Base-by-base conservation (phyloP, 1,140 invertebrate genomes). In the Halesus radiatus region DNA sequence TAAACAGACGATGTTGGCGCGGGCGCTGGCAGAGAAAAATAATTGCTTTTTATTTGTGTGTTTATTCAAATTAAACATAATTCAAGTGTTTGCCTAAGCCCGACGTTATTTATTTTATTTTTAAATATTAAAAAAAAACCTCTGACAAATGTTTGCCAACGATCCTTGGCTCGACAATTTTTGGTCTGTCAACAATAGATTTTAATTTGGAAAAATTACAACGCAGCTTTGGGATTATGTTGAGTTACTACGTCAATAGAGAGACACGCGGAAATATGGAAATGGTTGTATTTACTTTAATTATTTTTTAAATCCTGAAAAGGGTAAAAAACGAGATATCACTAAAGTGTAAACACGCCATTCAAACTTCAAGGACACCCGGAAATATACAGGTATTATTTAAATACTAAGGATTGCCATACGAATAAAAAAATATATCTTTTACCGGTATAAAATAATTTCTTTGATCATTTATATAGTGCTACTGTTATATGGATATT, bases 21-120 rank as follows among this genome's bases (percentile, higher is more conserved):
- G 50, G 22, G 58, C 45, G 22, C 50, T 45, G 7, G 52, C 32
- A 22, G 72, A 77, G 70, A 70, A 68, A 72, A 80, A 80, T 83
- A 83, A 83, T 83, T 83, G 81, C 79, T 83, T 83, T 82, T 82
- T 66, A 70, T 79, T 64, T 83, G 80, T 83, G 81, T 83, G 81
- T 83, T 83, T 83, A 80, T 80, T 83, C 73, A 80, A 80, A 83
- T 83, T 83, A 80, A 80, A 78, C 79, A 77, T 83, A 83, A 83
- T 83, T 83, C 76, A 83, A 78, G 60, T 78, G 81, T 83, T 80
- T 76, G 76, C 76, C 58, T 64, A 66, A 74, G 70, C 70, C 22
- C 32, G 5, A 18, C 37, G 66, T 70, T 70, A 70, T 70, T 70
- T 74, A 74, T 74, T 74, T 74, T 74, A 26, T 54, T 74, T 26